Conservation (phyloP, 2,888 invertebrate species). For the Nomada fabriciana region DNA sequence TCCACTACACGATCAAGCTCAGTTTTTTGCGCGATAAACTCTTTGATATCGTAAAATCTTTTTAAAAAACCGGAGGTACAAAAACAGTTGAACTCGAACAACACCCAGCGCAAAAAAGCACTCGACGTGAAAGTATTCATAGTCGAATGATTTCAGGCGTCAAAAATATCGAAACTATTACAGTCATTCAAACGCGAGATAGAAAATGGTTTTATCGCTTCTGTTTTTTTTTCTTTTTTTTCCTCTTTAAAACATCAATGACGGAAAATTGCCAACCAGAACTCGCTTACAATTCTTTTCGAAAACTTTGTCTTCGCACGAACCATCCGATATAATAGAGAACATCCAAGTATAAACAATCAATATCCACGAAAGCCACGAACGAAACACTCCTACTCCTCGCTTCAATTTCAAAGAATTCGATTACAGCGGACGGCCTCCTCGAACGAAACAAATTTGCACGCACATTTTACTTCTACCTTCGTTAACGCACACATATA, state of each 20-base stretch:
- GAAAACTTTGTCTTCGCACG: background rate
- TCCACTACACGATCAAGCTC: too few species aligned
- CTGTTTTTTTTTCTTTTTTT: background rate
- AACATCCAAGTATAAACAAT: conserved; percentile 19
- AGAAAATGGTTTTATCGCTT: conserved; percentile 12
- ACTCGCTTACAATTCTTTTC: background rate
- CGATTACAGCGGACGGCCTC: background rate
- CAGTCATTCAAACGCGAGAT: conserved; percentile 9
- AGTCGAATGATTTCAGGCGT: conserved; percentile 25
- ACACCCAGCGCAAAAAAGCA: background rate
- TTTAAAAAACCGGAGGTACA: background rate
- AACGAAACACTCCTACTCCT: background rate
- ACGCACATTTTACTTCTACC: conserved; percentile 37
- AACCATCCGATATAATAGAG: background rate
- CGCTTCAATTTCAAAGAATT: conserved; percentile 7
- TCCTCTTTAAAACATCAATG: conserved; percentile 6
- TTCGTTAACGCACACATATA: conserved; percentile 16
- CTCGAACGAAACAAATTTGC: background rate
- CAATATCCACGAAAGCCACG: background rate
- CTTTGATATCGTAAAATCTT: too few species aligned
- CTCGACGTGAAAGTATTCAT: conserved; percentile 8
- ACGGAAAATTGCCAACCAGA: conserved; percentile 13
- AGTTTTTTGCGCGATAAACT: too few species aligned
- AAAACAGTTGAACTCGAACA: too few species aligned
- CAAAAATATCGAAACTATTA: conserved; percentile 30